Conservation (phyloP, 2,113 vertebrate genomes). For the Semnornis frantzii region DNA sequence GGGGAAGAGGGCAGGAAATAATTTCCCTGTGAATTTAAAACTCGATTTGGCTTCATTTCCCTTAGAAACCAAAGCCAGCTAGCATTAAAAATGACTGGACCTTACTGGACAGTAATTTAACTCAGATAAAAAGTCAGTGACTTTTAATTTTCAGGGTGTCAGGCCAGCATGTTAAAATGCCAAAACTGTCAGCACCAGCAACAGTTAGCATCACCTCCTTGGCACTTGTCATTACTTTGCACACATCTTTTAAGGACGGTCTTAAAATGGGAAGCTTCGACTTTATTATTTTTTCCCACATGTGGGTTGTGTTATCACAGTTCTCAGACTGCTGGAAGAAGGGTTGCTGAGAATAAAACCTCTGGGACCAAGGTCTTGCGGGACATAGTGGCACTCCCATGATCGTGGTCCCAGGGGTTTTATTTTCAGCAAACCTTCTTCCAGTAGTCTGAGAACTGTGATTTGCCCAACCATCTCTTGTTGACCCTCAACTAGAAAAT, state of each 20-base stretch:
- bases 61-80: background rate
- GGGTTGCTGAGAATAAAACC: background rate
- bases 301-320: background rate
- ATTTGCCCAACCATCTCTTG: background rate
- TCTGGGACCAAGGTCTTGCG: background rate
- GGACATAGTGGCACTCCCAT: no score
- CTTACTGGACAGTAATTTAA: slow-evolving; percentile 38
- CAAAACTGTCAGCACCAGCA: slow-evolving; percentile 49
- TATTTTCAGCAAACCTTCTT: no score
- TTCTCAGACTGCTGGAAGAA: background rate
- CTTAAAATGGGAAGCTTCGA: slow-evolving; percentile 59
- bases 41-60: background rate
- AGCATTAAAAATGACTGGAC: background rate
- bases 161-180: slow-evolving; percentile 42
- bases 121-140: slow-evolving; percentile 43
- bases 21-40: slow-evolving; percentile 17
- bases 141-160: slow-evolving; percentile 63
- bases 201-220: slow-evolving; percentile 47
- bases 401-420: no score
- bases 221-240: slow-evolving; percentile 49
- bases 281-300: slow-evolving; percentile 48
- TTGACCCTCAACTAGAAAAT: background rate
- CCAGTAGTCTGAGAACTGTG: no score
- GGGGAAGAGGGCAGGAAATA: background rate
- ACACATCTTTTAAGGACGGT: slow-evolving; percentile 49